These are phyloP conservation scores for Isichthys henryi DNA, from an alignment of 2,113 vertebrate species.

Conservation along the genomic window DNA sequence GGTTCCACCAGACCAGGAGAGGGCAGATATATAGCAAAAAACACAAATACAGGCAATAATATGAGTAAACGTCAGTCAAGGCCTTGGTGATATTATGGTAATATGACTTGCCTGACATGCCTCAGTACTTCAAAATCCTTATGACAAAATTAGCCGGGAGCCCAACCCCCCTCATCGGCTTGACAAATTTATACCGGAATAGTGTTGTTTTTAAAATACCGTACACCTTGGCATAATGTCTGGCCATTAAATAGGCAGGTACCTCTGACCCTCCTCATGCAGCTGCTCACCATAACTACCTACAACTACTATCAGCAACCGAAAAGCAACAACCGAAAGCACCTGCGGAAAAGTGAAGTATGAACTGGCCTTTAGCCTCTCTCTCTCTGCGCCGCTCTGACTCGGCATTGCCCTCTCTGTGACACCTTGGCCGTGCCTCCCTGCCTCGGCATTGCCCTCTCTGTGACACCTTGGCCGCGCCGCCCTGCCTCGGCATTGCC, in stretches of 20 bases:
- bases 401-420: too few relatives aligned
- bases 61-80: not conserved
- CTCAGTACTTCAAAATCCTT: not conserved
- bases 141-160: too few relatives aligned
- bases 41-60: not conserved
- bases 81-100: not conserved
- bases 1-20: not conserved
- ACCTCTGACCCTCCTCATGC: not conserved
- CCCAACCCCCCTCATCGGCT: too few relatives aligned
- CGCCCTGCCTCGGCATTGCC: not conserved
- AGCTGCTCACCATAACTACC: not conserved
- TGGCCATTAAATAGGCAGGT: not conserved
- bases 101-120: not conserved
- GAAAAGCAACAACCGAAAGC: too few relatives aligned
- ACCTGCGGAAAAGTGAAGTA: too few relatives aligned
- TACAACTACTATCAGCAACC: too few relatives aligned
- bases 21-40: not conserved
- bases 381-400: too few relatives aligned
- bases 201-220: not conserved
- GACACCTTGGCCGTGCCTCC: too few relatives aligned
- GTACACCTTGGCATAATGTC: not conserved
- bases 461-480: too few relatives aligned
- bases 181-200: not conserved
- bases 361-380: too few relatives aligned
- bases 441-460: too few relatives aligned